A percentile compares a stretch with the other conserved stretches of the same genome.
Evolutionary conservation across 2,113 vertebrate species (phyloP).

Genomic region (Gallinago paraguaiae): DNA sequence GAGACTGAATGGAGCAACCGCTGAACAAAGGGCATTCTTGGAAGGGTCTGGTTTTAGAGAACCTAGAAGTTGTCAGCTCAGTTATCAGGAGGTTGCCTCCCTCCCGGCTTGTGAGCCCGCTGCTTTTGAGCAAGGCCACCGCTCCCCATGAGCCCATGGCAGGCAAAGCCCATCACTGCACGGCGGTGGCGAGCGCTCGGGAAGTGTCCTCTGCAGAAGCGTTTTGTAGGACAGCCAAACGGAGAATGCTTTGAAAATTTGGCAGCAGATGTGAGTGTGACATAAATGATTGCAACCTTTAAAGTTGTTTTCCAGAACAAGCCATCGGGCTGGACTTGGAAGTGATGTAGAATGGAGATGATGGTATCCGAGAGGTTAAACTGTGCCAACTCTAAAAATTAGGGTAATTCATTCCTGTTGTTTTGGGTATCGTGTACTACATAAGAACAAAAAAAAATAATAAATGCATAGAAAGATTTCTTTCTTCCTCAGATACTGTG

Average conservation of each 20-base stretch:
- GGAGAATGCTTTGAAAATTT: not conserved
- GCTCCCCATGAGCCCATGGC: not conserved
- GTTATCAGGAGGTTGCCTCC: constrained; percentile 25
- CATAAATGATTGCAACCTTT: constrained; percentile 19
- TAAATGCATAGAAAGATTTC: not conserved
- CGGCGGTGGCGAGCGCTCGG: not conserved
- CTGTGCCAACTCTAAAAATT: not conserved
- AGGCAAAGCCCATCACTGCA: not conserved
- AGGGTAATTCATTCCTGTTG: constrained; percentile 30
- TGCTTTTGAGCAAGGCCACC: not conserved
- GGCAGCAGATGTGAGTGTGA: not conserved
- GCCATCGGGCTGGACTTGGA: not conserved
- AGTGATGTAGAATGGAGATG: not conserved
- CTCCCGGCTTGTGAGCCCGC: not conserved
- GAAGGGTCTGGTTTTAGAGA: constrained; percentile 53
- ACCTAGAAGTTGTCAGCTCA: constrained; percentile 54
- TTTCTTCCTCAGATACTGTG: not conserved
- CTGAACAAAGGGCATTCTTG: constrained; percentile 66
- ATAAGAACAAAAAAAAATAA: not conserved
- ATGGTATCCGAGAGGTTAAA: not conserved
- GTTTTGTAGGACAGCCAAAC: not conserved
- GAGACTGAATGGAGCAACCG: constrained; percentile 57
- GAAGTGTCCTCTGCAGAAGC: not conserved
- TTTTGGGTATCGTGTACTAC: not conserved
- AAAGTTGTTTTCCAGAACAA: constrained; percentile 14